phyloP scores from a whole-genome alignment of 2,113 vertebrate species.

The Vimba vimba region DNA sequence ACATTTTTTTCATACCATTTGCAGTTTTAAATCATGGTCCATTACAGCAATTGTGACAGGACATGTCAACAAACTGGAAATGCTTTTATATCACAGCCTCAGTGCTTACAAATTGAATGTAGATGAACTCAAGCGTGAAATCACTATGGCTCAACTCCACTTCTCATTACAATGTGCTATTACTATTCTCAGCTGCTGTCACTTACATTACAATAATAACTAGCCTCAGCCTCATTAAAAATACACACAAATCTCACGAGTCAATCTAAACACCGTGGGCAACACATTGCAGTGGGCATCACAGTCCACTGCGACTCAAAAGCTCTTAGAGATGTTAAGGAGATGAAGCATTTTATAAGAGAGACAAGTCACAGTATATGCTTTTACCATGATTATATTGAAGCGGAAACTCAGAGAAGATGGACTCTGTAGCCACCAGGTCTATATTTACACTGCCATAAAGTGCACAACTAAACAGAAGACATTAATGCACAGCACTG shows the following conservation, averaged over 20 bases:
- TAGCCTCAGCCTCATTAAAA: constrained; percentile 37
- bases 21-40: not conserved
- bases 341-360: not conserved
- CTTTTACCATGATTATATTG: not conserved
- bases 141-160: not conserved
- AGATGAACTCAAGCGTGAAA: not conserved
- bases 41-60: not conserved
- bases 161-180: not conserved
- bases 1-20: not conserved
- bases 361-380: not conserved
- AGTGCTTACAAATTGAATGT: not conserved
- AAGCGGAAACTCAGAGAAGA: not conserved
- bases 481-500: not conserved
- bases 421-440: not conserved
- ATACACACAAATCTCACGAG: not conserved
- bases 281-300: not conserved
- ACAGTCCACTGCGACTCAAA: not conserved
- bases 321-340: not conserved
- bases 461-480: not conserved
- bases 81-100: not conserved
- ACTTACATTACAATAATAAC: not conserved
- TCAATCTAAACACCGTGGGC: not conserved
- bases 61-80: constrained; percentile 12
- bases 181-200: not conserved
- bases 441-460: not conserved